Conservation (phyloP, 2,797 vertebrate genomes). For the Sebastes trivittatus region DNA sequence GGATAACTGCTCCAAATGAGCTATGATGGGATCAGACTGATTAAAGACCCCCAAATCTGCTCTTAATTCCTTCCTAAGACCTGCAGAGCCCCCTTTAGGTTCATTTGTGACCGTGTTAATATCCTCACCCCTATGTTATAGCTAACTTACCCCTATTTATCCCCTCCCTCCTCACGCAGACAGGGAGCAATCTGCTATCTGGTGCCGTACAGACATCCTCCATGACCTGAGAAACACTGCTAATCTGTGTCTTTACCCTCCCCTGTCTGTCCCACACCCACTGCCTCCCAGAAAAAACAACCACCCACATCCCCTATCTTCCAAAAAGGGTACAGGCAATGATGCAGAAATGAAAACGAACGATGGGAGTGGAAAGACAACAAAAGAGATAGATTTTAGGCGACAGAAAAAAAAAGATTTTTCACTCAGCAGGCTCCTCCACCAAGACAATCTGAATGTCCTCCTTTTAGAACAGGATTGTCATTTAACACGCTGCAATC, state of each 20-base stretch:
- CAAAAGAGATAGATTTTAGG: background rate
- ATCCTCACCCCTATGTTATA: constrained; percentile 30
- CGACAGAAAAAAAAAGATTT: constrained; percentile 2
- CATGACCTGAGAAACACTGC: constrained; percentile 42
- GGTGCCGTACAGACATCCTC: constrained; percentile 59
- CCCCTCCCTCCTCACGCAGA: constrained; percentile 30
- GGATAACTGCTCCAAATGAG: constrained; percentile 64
- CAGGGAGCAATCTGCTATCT: constrained; percentile 51
- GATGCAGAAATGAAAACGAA: constrained; percentile 21
- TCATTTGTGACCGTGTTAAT: constrained; percentile 64
- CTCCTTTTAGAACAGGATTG: constrained; percentile 2
- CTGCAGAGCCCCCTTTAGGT: constrained; percentile 38
- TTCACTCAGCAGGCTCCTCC: background rate
- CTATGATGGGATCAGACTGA: constrained; percentile 65
- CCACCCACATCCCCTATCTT: constrained; percentile 39
- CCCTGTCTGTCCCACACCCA: constrained; percentile 44
- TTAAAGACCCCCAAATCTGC: constrained; percentile 53
- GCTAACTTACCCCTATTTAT: constrained; percentile 22
- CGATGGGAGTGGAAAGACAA: background rate
- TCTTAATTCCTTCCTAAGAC: constrained; percentile 46
- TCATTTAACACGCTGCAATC: constrained; percentile 14
- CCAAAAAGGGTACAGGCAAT: constrained; percentile 6
- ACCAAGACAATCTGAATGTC: background rate
- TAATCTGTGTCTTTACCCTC: constrained; percentile 56
- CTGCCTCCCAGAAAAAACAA: constrained; percentile 35